phyloP scores from a whole-genome alignment of 35 echinoderm and acorn worm species.

The Holothuria glaberrima region DNA sequence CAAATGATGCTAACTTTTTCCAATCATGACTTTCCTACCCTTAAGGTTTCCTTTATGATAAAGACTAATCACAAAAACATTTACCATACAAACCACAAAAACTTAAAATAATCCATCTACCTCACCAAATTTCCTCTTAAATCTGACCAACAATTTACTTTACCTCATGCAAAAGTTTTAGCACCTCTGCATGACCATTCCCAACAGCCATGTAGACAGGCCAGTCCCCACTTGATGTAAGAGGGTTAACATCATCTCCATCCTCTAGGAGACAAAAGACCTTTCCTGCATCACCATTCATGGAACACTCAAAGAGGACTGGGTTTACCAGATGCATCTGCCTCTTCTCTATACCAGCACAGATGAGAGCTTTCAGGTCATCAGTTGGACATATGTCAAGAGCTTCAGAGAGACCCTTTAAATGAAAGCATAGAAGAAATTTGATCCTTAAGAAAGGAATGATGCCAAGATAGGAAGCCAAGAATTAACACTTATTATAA shows the following conservation, averaged over 20 bases:
- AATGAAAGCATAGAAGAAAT: too few species aligned
- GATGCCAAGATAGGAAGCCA: too few species aligned
- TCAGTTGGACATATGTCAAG: conserved; percentile 23
- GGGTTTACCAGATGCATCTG: conserved; percentile 82
- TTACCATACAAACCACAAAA: too few species aligned
- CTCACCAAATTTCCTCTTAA: too few species aligned
- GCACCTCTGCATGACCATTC: conserved; percentile 80
- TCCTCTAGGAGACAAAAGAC: conserved; percentile 84
- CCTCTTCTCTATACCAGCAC: conserved; percentile 62
- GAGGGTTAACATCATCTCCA: conserved; percentile 91
- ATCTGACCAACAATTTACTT: too few species aligned
- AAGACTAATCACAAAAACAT: too few species aligned
- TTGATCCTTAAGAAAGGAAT: too few species aligned
- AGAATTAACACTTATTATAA: too few species aligned
- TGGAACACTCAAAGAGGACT: conserved; percentile 85
- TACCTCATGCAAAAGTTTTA: conserved; percentile 87
- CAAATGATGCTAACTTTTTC: too few species aligned
- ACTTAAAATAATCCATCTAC: too few species aligned
- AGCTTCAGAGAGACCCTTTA: conserved; percentile 75
- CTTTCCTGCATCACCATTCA: conserved; percentile 83
- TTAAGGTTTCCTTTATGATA: too few species aligned
- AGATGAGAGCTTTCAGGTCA: conserved; percentile 64
- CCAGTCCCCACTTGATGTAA: conserved; percentile 93
- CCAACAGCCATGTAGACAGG: conserved; percentile 89
- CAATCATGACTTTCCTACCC: too few species aligned